Base-by-base conservation (phyloP, 2,888 invertebrate genomes). In the Hyposoter didymator region DNA sequence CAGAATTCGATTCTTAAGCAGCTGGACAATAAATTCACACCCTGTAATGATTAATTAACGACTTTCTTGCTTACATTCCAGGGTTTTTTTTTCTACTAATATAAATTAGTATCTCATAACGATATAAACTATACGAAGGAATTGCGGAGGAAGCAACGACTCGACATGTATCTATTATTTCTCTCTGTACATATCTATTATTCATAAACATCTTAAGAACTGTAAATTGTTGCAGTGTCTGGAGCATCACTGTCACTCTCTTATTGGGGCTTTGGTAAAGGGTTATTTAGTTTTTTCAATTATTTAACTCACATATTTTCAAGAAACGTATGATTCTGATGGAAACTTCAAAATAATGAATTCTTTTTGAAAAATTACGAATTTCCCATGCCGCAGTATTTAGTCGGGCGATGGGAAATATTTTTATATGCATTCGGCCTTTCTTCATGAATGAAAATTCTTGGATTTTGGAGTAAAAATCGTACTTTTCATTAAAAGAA, bases 211-310 rank as follows among this genome's bases (percentile, higher is more conserved):
- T 17, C 19, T 22, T 10, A 14, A 39, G 39, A 52, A 67, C 55
- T 69, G 19, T 14, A 69, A 70, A 32, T 14, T 10, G 69, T 66
- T 55, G 66, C n/a, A n/a, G 83, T 19, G 66, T 59, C 45, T 73
- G n/a, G 67, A 59, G 62, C 62, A 73, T 59, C 59, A 55, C 84
- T 84, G 72, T 74, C 74, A 52, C 75, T 49, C 5, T 67, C 19
- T 70, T 64, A 52, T 59, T 22, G 73, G 80, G 64, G 84, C 84
- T 84, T 84, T 69, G 84, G 84, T 78, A 64, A 35, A 62, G 81
- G 81, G 78, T 43, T 66, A 14, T 45, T 52, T 66, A 35, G 59
- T 22, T 72, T 67, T 0, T 35, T 35, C 10, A 35, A 69, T 47
- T 75, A 43, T 64, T 47, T 66, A 17, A 32, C 32, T 32, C 14